These are phyloP conservation scores for Panthera leo DNA, from an alignment of 2,113 vertebrate genomes.

Conservation along the genomic window DNA sequence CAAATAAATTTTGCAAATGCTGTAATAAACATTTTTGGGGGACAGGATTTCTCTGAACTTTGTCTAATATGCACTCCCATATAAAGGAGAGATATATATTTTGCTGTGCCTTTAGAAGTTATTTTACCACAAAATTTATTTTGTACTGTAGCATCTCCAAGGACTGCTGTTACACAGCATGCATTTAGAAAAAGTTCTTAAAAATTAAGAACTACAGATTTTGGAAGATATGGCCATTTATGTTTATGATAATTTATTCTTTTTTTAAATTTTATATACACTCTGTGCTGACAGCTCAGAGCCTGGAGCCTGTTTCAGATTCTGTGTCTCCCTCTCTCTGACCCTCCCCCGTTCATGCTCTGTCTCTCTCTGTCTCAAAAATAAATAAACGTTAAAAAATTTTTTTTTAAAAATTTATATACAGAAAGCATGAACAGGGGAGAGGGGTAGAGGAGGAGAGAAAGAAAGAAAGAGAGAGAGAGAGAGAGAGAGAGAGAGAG, in stretches of 20 bases:
- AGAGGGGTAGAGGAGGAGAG: too few species aligned
- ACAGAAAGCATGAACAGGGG: too few species aligned
- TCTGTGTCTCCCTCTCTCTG: too few species aligned
- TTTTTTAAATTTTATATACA: not conserved
- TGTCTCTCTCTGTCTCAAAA: too few species aligned
- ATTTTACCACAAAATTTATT: not conserved
- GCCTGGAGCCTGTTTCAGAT: too few species aligned
- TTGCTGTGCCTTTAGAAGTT: not conserved
- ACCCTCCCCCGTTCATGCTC: too few species aligned
- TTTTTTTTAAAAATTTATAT: too few species aligned
- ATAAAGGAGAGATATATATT: not conserved
- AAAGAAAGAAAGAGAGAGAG: too few species aligned
- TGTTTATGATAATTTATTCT: conserved; percentile 28
- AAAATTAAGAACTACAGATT: not conserved
- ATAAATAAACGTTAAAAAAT: too few species aligned
- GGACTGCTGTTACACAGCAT: not conserved
- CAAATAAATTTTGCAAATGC: not conserved
- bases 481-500: too few species aligned
- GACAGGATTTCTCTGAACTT: not conserved
- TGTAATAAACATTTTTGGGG: not conserved
- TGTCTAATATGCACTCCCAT: not conserved
- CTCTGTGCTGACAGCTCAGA: too few species aligned
- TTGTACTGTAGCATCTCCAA: not conserved
- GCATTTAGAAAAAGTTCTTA: not conserved
- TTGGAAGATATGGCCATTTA: not conserved